A percentile compares a stretch with the other conserved stretches of the same genome.
These are phyloP conservation scores for Anagyrus pseudococci DNA, from an alignment of 2,888 invertebrate species.

Conservation along the genomic window DNA sequence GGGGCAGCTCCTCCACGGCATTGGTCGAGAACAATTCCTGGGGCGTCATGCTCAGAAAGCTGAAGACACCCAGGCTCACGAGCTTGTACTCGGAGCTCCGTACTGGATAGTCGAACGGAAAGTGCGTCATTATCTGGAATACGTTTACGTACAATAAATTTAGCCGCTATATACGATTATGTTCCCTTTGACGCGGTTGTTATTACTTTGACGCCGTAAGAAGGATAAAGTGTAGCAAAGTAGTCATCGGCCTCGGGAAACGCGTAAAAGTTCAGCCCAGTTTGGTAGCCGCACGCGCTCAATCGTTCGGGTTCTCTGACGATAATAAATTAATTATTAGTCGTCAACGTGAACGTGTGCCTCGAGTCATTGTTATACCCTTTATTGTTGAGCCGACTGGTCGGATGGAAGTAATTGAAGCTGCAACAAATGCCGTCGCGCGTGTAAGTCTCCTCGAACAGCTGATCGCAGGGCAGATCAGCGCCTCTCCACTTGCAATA, in stretches of 20 bases:
- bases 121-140: constrained; percentile 72
- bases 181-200: too few relatives aligned
- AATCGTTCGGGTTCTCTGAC: constrained; percentile 65
- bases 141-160: too few relatives aligned
- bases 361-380: not conserved
- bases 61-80: constrained; percentile 66
- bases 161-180: too few relatives aligned
- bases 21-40: constrained; percentile 70
- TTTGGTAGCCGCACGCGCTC: constrained; percentile 74
- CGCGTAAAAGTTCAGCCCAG: constrained; percentile 69
- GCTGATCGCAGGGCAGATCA: constrained; percentile 62
- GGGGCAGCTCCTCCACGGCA: constrained; percentile 64
- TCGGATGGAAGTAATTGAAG: constrained; percentile 68
- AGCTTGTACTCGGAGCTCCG: constrained; percentile 69
- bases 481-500: constrained; percentile 70
- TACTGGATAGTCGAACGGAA: constrained; percentile 71
- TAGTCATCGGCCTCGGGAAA: constrained; percentile 69
- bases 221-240: constrained; percentile 68
- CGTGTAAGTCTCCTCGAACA: constrained; percentile 64
- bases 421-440: constrained; percentile 69
- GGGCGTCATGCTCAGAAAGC: constrained; percentile 70
- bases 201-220: constrained; percentile 69
- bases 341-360: too few relatives aligned
- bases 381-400: not conserved
- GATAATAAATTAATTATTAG: not conserved